Evolutionary conservation across 1,140 invertebrate genomes (phyloP).

Genomic region (Ips nitidus): DNA sequence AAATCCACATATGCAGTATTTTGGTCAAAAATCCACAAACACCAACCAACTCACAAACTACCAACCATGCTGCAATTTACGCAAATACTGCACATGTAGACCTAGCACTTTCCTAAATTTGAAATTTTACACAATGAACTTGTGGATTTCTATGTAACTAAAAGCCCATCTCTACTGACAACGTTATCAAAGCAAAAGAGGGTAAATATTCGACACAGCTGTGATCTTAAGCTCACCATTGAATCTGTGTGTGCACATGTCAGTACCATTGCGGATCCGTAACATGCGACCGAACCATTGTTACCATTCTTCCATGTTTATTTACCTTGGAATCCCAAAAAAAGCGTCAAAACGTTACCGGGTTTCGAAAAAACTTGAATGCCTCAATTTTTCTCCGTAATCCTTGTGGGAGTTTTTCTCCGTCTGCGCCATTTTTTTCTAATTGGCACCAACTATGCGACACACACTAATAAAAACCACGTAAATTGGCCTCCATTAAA

Average conservation of each 20-base stretch:
- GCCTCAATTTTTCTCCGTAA: not conserved
- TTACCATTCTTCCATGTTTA: slow-evolving; percentile 17
- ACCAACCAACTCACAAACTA: too few relatives aligned
- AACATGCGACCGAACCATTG: slow-evolving; percentile 24
- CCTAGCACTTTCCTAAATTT: too few relatives aligned
- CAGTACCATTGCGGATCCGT: slow-evolving; percentile 29
- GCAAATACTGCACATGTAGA: too few relatives aligned
- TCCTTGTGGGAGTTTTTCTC: not conserved
- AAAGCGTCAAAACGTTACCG: not conserved
- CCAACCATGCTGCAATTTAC: too few relatives aligned
- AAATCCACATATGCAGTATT: too few relatives aligned
- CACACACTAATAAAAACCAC: too few relatives aligned
- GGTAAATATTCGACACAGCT: slow-evolving; percentile 27
- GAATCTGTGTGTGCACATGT: slow-evolving; percentile 34
- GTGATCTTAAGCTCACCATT: slow-evolving; percentile 30
- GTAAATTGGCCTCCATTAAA: too few relatives aligned
- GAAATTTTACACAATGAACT: too few relatives aligned
- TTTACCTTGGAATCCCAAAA: not conserved
- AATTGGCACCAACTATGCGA: too few relatives aligned
- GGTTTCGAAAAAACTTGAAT: not conserved
- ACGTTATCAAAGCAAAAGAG: not conserved
- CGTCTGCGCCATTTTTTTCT: too few relatives aligned
- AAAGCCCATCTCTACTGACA: slow-evolving; percentile 10
- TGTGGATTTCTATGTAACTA: not conserved
- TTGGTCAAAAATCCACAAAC: too few relatives aligned